Evolutionary conservation across 2,888 invertebrate genomes (phyloP).

Genomic region (Diploptera punctata): DNA sequence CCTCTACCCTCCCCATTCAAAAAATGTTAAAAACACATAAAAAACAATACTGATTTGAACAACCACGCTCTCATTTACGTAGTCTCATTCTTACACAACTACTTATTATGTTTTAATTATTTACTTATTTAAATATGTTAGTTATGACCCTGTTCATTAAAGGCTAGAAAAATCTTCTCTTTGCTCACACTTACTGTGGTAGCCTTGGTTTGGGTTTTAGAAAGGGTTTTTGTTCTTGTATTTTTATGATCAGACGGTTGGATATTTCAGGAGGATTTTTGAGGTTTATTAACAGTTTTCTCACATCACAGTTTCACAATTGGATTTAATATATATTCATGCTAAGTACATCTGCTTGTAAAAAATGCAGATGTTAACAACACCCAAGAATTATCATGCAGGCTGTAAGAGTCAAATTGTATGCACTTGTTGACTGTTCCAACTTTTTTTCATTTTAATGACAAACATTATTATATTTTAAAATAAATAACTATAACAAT

Average conservation of each 20-base stretch:
- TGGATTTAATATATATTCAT: not conserved
- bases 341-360: no score
- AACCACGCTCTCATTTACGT: constrained; percentile 41
- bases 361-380: no score
- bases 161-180: constrained; percentile 41
- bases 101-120: constrained; percentile 39
- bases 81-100: constrained; percentile 42
- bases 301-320: not conserved
- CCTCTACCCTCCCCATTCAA: constrained; percentile 40
- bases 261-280: constrained; percentile 20
- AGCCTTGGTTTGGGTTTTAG: constrained; percentile 14
- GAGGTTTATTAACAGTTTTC: constrained; percentile 1
- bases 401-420: no score
- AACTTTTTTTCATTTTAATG: no score
- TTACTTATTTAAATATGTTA: constrained; percentile 41
- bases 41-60: constrained; percentile 43
- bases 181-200: constrained; percentile 25
- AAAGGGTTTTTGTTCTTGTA: constrained; percentile 5
- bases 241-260: constrained; percentile 14
- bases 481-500: no score
- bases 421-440: no score
- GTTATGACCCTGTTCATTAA: constrained; percentile 46
- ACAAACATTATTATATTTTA: no score
- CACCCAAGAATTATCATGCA: no score
- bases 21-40: constrained; percentile 43